These are phyloP conservation scores for Campoletis raptor DNA, from an alignment of 2,888 invertebrate species.

Conservation along the genomic window DNA sequence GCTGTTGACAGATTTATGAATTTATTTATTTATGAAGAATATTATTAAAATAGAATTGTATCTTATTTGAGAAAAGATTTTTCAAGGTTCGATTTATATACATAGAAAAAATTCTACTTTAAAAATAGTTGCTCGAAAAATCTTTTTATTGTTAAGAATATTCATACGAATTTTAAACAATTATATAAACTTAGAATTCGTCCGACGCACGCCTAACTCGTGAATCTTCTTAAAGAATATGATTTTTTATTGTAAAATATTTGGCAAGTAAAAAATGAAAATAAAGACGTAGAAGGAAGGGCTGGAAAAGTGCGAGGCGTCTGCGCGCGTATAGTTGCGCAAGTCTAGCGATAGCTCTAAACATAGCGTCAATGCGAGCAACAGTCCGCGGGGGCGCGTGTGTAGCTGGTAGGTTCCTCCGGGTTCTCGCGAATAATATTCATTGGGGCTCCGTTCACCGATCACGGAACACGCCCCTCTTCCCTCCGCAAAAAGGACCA, in stretches of 20 bases:
- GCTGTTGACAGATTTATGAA: not conserved
- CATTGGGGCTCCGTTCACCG: constrained; percentile 63
- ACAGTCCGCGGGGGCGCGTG: constrained; percentile 57
- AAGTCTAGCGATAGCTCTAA: constrained; percentile 59
- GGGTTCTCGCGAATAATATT: constrained; percentile 68
- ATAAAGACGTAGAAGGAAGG: constrained; percentile 35
- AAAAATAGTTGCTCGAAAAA: not conserved
- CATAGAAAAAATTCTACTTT: not conserved
- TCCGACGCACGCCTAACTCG: no score
- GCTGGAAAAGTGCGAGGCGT: constrained; percentile 60
- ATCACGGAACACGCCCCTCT: constrained; percentile 55
- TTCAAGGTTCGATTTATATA: no score
- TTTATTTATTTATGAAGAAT: not conserved
- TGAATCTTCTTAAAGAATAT: not conserved
- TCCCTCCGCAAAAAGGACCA: not conserved
- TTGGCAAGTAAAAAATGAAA: constrained; percentile 11
- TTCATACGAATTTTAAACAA: no score
- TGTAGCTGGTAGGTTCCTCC: constrained; percentile 54
- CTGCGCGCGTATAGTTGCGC: constrained; percentile 67
- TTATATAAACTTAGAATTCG: no score
- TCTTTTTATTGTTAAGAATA: no score
- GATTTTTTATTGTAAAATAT: not conserved
- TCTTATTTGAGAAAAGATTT: not conserved
- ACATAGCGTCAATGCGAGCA: constrained; percentile 60
- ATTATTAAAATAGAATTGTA: not conserved